phyloP scores from a whole-genome alignment of 2,797 vertebrate species.

The Characodon lateralis region DNA sequence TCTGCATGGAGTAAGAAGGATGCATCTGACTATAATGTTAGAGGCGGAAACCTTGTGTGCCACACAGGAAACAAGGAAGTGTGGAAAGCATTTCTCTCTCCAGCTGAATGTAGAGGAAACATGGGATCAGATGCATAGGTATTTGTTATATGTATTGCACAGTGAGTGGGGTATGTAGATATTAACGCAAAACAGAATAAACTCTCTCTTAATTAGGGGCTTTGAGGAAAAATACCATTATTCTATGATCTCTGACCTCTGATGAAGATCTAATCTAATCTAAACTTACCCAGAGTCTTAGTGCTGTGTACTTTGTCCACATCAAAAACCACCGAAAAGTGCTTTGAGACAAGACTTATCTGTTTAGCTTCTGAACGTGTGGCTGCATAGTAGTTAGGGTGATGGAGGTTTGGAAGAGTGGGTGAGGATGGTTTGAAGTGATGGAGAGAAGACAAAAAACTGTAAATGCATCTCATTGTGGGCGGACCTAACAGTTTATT shows the following conservation, averaged over 20 bases:
- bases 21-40: background rate
- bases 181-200: background rate
- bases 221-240: slow-evolving; percentile 10
- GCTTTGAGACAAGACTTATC: slow-evolving; percentile 16
- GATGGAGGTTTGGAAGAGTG: slow-evolving; percentile 12
- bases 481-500: slow-evolving; percentile 19
- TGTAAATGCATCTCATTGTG: slow-evolving; percentile 4
- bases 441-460: slow-evolving; percentile 1
- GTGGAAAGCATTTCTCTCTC: background rate
- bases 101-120: slow-evolving; percentile 3
- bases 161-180: background rate
- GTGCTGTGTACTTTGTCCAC: slow-evolving; percentile 2
- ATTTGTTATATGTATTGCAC: background rate
- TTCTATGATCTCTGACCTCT: slow-evolving; percentile 19
- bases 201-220: background rate
- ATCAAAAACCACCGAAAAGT: slow-evolving; percentile 14
- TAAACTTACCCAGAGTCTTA: slow-evolving; percentile 10
- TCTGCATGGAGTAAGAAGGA: slow-evolving; percentile 17
- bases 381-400: background rate
- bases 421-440: slow-evolving; percentile 11
- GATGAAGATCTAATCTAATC: slow-evolving; percentile 3
- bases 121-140: background rate
- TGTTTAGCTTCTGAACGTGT: background rate
- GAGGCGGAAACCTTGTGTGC: background rate
- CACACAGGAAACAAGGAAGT: too few species aligned